Percentiles rank a stretch among this genome's conserved stretches.
These are phyloP conservation scores for Circaetus gallicus DNA, from an alignment of 2,113 vertebrate species.

Conservation along the genomic window DNA sequence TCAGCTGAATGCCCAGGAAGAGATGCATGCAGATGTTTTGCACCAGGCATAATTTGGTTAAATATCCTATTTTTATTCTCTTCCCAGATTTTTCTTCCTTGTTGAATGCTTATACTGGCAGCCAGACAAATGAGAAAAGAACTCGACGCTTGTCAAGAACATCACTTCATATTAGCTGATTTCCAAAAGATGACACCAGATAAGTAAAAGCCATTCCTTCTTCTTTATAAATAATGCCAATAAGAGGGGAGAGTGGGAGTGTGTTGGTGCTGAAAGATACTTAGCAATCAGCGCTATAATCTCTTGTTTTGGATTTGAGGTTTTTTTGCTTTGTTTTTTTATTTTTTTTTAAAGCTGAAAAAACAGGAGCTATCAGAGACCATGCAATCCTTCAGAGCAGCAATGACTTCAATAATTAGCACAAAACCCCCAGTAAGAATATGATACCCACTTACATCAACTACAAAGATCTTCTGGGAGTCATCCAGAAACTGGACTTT, in stretches of 20 bases:
- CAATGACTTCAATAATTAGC: slow-evolving; percentile 21
- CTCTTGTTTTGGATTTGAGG: not conserved
- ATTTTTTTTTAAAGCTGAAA: not conserved
- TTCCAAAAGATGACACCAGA: not conserved
- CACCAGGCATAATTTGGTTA: not conserved
- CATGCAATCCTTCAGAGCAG: slow-evolving; percentile 3
- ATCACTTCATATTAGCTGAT: not conserved
- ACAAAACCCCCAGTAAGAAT: not conserved
- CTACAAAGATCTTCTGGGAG: slow-evolving; percentile 83
- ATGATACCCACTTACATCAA: slow-evolving; percentile 78
- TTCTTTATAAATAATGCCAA: not conserved
- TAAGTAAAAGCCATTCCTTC: not conserved
- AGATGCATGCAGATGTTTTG: not conserved
- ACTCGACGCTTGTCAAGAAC: not conserved
- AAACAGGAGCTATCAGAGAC: not conserved
- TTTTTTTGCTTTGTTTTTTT: not conserved
- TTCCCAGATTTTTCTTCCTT: not conserved
- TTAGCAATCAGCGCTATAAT: not conserved
- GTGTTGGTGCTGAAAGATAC: not conserved
- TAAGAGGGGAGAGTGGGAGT: not conserved
- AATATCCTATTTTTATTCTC: not conserved
- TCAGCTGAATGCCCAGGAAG: not conserved
- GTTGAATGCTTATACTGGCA: not conserved
- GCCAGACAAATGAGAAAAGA: not conserved
- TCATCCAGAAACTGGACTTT: slow-evolving; percentile 85